Percentiles rank a stretch among this genome's conserved stretches.
Conservation (phyloP, 1,140 invertebrate species). For the Megalonaias nervosa region DNA sequence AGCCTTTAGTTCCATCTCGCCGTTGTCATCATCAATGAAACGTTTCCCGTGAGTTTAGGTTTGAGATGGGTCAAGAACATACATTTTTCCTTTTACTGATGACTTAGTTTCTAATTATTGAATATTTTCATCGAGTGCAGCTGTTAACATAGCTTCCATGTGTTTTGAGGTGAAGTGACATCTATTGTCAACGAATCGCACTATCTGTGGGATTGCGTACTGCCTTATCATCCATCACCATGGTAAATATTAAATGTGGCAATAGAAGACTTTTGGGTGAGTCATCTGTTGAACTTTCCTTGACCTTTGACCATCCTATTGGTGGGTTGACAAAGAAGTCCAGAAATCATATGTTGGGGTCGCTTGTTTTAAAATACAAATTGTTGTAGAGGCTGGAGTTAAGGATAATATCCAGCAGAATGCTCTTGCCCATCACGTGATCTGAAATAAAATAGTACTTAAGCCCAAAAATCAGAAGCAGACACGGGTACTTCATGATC, state of each 20-base stretch:
- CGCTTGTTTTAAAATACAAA: conserved; percentile 22
- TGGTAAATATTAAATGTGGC: conserved; percentile 15
- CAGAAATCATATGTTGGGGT: conserved; percentile 15
- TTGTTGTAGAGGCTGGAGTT: conserved; percentile 12
- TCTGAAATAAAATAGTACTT: conserved; percentile 24
- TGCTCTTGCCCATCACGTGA: conserved; percentile 35
- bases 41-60: conserved; percentile 26
- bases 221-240: conserved; percentile 15
- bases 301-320: conserved; percentile 26
- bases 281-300: conserved; percentile 10
- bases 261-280: conserved; percentile 21
- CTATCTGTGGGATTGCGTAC: conserved; percentile 25
- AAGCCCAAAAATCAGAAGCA: too few species aligned
- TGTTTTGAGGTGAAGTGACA: conserved; percentile 33
- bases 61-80: conserved; percentile 33
- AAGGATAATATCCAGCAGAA: conserved; percentile 24
- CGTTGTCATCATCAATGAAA: conserved; percentile 33
- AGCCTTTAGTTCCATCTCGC: conserved; percentile 38
- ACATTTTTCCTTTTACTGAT: conserved; percentile 24
- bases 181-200: conserved; percentile 31
- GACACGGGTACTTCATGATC: too few species aligned
- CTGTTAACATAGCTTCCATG: conserved; percentile 38
- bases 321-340: conserved; percentile 37
- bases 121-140: conserved; percentile 44
- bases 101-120: conserved; percentile 45